Evolutionary conservation across 2,113 vertebrate genomes (phyloP).

Genomic region (Podilymbus podiceps): DNA sequence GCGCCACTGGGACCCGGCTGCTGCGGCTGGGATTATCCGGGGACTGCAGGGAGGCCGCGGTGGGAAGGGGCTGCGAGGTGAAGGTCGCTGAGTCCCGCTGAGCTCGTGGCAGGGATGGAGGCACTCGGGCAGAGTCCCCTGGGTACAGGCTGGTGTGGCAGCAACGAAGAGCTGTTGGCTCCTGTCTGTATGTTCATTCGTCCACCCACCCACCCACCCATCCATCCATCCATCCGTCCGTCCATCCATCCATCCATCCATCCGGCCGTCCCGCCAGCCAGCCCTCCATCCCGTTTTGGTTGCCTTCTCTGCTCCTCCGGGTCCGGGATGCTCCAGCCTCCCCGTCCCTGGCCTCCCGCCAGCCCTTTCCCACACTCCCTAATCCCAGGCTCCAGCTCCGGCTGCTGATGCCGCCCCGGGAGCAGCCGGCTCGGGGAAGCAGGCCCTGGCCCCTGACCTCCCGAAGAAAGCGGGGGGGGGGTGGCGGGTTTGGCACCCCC

Average conservation of each 20-base stretch:
- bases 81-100: neutral
- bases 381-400: neutral
- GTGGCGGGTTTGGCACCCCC: too few species aligned
- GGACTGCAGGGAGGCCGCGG: neutral
- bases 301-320: neutral
- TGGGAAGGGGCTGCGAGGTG: neutral
- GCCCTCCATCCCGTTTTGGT: neutral
- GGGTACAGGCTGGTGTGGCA: fast-evolving
- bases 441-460: slow-evolving; percentile 31
- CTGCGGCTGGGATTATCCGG: neutral
- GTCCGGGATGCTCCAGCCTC: neutral
- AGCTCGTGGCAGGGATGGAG: neutral
- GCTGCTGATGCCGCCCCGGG: slow-evolving; percentile 6
- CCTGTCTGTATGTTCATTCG: neutral
- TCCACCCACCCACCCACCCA: neutral
- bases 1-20: neutral
- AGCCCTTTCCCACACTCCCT: slow-evolving; percentile 46
- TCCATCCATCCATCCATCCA: neutral
- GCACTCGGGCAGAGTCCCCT: fast-evolving
- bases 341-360: slow-evolving; percentile 1
- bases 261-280: neutral
- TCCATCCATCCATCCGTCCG: neutral
- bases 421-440: slow-evolving; percentile 63
- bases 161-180: neutral
- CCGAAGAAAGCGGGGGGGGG: neutral